Evolutionary conservation across 2,888 invertebrate genomes (phyloP), one percentile per base, ranked within the genome.

Genomic region (Andricus curvator): DNA sequence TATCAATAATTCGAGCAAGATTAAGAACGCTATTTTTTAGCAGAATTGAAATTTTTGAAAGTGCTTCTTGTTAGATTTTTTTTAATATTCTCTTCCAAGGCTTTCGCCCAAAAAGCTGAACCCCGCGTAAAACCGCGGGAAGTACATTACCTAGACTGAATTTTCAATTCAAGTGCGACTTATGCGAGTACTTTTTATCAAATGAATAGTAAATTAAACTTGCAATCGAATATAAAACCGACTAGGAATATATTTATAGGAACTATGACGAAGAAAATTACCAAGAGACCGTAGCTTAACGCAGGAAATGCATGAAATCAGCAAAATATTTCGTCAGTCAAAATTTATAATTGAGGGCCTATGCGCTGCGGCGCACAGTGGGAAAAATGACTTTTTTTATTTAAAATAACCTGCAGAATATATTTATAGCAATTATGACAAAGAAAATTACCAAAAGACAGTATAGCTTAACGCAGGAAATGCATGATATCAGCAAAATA

Each of bases 181-280:
- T 62, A 62, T 62, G 15, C 62, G 62, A 62, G 62, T 62, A 62
- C 62, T 25, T 62, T 62, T 62, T 62, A 62, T 62, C 62, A 15
- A 62, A 1, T 62, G 25, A 62, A 62, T 62, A 25, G 25, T 62
- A 62, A 62, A 25, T 25, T 25, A 62, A 62, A 62, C 11, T 62
- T 25, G 15, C 15, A 62, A 62, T 62, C 62, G 25, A 62, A 62
- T 25, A 62, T 25, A 29, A 15, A 25, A 25, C 62, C 62, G 25
- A 25, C 25, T 62, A 62, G 62, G 25, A 62, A 62, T 25, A 62
- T 15, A 62, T 25, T 25, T 62, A 25, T 62, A 25, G 22, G 15
- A 62, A 62, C 1, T 62, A 25, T 62, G 1, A 6, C 62, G 15
- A 25, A 62, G 11, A 25, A 25, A 62, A 62, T 9, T 62, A 62